Base-by-base conservation (phyloP, 2,797 vertebrate species). In the Epinephelus coioides region DNA sequence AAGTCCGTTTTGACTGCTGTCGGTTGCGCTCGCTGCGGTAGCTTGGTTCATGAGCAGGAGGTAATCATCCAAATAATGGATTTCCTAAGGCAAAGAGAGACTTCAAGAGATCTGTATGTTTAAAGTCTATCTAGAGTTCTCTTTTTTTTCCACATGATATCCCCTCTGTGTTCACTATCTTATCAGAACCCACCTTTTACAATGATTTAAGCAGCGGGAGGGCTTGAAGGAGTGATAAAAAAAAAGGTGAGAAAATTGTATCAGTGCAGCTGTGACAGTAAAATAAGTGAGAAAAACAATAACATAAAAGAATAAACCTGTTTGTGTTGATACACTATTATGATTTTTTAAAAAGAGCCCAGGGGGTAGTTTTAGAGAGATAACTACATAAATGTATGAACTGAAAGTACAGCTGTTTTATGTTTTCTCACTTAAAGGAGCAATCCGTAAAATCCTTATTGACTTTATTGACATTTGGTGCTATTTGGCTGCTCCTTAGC, bases 51-150 rank as follows among this genome's bases (percentile, higher is more conserved):
- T 15, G 65, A 84, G 76, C 75, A 40, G 78, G 66, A 86, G 85
- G 85, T 91, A 92, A 92, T 92, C 89, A 92, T 87, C 87, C 91
- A 89, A 84, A 86, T 91, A 91, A 91, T 90, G 78, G 84, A 89
- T 87, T 87, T 88, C 83, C 81, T 77, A 44, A 80, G 69, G 88
- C 77, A 71, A 76, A 72, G 66, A 75, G 60, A 78, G 55, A 75
- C 76, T 77, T 75, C 4, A 60, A 68, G 73, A 57, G 61, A 84
- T 77, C 38, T 53, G 72, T 64, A 21, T 78, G 67, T 53, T 85
- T 76, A 38, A 79, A 71, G 70, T 82, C 68, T 77, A 46, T 55
- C 38, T 12, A 8, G 59, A 67, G 49, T 69, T 64, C 38, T 38
- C 30, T 27, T 44, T 73, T 79, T 34, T 50, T 73, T 47, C 60